Percentiles rank a stretch among this genome's conserved stretches.
phyloP scores from a whole-genome alignment of 1,140 invertebrate genomes.

The Bemisia tabaci region DNA sequence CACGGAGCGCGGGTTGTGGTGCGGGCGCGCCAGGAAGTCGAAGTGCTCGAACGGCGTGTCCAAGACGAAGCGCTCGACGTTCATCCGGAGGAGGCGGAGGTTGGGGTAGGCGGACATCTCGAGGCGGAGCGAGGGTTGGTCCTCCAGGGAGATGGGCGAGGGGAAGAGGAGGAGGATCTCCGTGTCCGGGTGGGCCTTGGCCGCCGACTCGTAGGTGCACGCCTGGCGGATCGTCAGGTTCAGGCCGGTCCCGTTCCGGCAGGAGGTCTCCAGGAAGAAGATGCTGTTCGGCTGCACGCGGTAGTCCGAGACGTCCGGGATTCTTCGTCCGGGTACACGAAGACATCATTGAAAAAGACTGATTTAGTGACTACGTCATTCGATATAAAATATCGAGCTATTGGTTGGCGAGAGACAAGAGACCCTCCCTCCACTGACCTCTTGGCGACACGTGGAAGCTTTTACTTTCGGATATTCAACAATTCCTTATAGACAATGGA shows the following conservation, averaged over 20 bases:
- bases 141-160: slow-evolving; percentile 14
- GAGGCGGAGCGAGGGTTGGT: slow-evolving; percentile 20
- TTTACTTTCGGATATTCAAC: too few relatives aligned
- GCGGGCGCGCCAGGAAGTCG: slow-evolving; percentile 37
- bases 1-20: slow-evolving; percentile 36
- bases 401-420: too few relatives aligned
- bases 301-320: too few relatives aligned
- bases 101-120: slow-evolving; percentile 40
- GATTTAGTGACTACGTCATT: too few relatives aligned
- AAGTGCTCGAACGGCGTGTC: slow-evolving; percentile 45
- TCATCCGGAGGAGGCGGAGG: slow-evolving; percentile 38
- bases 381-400: too few relatives aligned
- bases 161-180: slow-evolving; percentile 21
- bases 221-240: slow-evolving; percentile 24
- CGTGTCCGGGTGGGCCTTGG: slow-evolving; percentile 19
- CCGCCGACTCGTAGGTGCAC: slow-evolving; percentile 30
- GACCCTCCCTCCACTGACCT: too few relatives aligned
- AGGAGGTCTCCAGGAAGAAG: slow-evolving; percentile 24
- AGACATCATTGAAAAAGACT: too few relatives aligned
- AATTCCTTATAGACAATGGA: too few relatives aligned
- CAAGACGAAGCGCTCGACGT: slow-evolving; percentile 40
- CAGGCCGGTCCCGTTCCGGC: slow-evolving; percentile 14
- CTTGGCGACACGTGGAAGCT: too few relatives aligned
- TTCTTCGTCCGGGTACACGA: too few relatives aligned
- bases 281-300: too few relatives aligned